Conservation (phyloP, 2,113 vertebrate genomes). For the Parotia lawesii region DNA sequence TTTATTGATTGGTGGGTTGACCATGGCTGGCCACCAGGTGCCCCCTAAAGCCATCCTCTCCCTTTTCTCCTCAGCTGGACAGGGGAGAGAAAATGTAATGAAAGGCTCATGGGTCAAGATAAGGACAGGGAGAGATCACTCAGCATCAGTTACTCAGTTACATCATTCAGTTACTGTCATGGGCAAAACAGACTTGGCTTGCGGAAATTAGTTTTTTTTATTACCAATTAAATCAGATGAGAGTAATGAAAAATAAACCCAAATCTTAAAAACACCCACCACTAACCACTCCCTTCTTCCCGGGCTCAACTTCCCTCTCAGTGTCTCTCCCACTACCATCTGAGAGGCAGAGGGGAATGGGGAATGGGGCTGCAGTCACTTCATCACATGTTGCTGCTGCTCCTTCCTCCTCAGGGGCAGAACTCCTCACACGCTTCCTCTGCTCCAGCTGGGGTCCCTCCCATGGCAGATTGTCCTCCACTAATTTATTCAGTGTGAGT, state of each 20-base stretch:
- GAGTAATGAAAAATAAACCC: neutral
- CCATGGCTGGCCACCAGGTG: neutral
- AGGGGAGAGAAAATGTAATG: neutral
- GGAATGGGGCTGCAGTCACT: neutral
- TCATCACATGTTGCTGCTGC: neutral
- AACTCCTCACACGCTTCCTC: neutral
- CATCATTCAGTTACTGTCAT: neutral
- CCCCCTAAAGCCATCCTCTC: neutral
- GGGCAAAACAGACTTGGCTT: neutral
- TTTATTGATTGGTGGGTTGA: neutral
- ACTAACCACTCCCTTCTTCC: neutral
- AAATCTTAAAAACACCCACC: neutral
- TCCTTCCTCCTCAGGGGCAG: neutral
- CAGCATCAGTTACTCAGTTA: neutral
- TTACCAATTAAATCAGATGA: neutral
- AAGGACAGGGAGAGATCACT: neutral
- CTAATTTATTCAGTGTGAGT: neutral
- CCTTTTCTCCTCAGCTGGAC: neutral
- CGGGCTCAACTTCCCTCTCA: neutral
- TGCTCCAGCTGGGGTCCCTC: neutral
- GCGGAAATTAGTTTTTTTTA: neutral
- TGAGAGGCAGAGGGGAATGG: neutral
- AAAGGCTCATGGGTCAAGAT: neutral
- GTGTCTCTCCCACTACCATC: neutral
- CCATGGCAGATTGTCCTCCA: rapidly evolving